These are phyloP conservation scores for Wiebesia pumilae DNA, from an alignment of 1,140 invertebrate species.

Conservation along the genomic window DNA sequence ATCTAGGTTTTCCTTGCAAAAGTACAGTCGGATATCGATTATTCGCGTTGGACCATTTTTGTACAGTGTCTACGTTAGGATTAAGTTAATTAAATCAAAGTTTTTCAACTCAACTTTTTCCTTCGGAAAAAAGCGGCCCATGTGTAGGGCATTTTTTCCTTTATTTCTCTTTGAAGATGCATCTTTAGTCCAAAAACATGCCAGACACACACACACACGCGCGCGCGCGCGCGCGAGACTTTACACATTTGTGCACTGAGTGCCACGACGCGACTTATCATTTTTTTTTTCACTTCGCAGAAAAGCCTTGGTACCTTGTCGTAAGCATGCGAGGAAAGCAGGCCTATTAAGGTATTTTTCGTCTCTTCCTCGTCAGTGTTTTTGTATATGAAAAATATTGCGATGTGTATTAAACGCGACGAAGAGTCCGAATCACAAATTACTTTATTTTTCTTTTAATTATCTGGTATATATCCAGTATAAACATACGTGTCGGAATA, in stretches of 20 bases:
- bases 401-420: constrained; percentile 39
- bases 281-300: constrained; percentile 29
- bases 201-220: constrained; percentile 25
- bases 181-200: constrained; percentile 21
- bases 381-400: constrained; percentile 49
- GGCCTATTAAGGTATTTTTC: constrained; percentile 41
- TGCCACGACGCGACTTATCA: constrained; percentile 39
- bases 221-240: too few relatives aligned
- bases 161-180: constrained; percentile 3
- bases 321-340: constrained; percentile 51
- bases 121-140: background rate
- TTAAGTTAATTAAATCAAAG: constrained; percentile 45
- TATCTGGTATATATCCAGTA: background rate
- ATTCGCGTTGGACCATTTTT: constrained; percentile 36
- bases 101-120: constrained; percentile 17
- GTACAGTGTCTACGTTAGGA: constrained; percentile 41
- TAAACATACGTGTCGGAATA: constrained; percentile 32
- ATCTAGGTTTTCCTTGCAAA: constrained; percentile 29
- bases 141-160: background rate
- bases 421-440: constrained; percentile 34
- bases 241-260: constrained; percentile 45
- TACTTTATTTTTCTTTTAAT: constrained; percentile 22
- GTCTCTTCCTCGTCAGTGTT: constrained; percentile 24
- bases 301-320: constrained; percentile 46
- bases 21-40: constrained; percentile 35